A percentile compares a stretch with the other conserved stretches of the same genome.
Evolutionary conservation across 2,113 vertebrate species (phyloP).

Genomic region (Anolis carolinensis): DNA sequence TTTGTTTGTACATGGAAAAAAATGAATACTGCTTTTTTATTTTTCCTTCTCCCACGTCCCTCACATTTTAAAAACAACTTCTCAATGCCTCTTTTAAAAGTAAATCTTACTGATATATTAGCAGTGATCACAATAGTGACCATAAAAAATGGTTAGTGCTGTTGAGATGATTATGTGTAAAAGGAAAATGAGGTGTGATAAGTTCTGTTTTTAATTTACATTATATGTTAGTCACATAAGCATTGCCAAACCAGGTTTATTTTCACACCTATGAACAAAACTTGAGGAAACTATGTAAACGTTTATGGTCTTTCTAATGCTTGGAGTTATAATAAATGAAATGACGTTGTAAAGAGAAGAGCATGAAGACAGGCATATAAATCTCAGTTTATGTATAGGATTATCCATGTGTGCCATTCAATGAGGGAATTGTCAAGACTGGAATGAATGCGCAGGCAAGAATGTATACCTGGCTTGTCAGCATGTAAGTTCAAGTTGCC

Average conservation of each 20-base stretch:
- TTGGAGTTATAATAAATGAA: constrained; percentile 10
- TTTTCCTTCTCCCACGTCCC: not conserved
- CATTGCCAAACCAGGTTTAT: not conserved
- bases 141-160: not conserved
- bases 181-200: constrained; percentile 10
- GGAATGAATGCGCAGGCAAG: constrained; percentile 26
- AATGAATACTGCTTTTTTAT: too few relatives aligned
- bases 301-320: constrained; percentile 9
- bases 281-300: not conserved
- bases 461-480: constrained; percentile 53
- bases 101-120: not conserved
- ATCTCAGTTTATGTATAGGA: constrained; percentile 14
- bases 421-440: constrained; percentile 36
- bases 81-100: not conserved
- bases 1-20: not conserved
- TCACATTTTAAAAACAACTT: not conserved
- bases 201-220: constrained; percentile 2
- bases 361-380: constrained; percentile 19
- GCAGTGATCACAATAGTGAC: not conserved
- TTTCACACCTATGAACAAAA: not conserved
- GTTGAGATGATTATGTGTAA: not conserved
- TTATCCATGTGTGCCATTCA: constrained; percentile 16
- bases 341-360: constrained; percentile 32
- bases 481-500: constrained; percentile 27
- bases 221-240: not conserved